These are phyloP conservation scores for Geotrypetes seraphini DNA, from an alignment of 2,797 vertebrate species.

Conservation along the genomic window DNA sequence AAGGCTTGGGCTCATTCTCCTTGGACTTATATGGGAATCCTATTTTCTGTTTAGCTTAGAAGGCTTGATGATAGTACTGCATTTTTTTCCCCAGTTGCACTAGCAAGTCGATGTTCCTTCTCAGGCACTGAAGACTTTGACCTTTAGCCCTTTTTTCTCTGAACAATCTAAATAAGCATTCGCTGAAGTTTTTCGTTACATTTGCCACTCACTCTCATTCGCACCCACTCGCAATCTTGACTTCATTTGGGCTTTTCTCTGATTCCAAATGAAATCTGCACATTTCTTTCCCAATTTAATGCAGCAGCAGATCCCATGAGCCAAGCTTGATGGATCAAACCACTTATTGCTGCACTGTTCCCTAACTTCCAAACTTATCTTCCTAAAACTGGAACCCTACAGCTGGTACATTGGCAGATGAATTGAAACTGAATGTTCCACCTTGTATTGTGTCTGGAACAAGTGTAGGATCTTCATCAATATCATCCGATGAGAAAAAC, in stretches of 20 bases:
- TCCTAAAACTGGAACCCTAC: constrained; percentile 99
- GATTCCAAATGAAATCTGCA: constrained; percentile 98
- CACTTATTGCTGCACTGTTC: constrained; percentile 97
- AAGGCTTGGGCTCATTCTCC: constrained; percentile 69
- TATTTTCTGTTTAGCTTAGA: constrained; percentile 61
- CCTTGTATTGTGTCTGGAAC: constrained; percentile 94
- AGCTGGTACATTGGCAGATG: constrained; percentile 95
- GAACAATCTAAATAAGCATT: constrained; percentile 89
- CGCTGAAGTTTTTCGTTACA: constrained; percentile 89
- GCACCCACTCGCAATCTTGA: constrained; percentile 98
- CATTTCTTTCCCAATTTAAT: constrained; percentile 95
- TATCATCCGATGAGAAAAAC: constrained; percentile 98
- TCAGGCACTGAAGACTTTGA: constrained; percentile 79
- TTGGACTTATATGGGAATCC: constrained; percentile 51
- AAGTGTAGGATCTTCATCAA: constrained; percentile 95
- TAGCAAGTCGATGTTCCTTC: constrained; percentile 66
- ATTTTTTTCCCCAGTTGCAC: constrained; percentile 63
- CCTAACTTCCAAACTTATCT: constrained; percentile 79
- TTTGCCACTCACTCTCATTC: constrained; percentile 99
- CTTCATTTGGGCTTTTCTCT: constrained; percentile 94
- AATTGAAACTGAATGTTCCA: constrained; percentile 97
- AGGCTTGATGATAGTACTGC: constrained; percentile 78
- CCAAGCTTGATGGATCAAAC: constrained; percentile 99
- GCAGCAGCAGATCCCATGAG: constrained; percentile 99
- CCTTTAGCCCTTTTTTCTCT: constrained; percentile 77